Base-by-base conservation (phyloP, 2,113 vertebrate species). In the Urocynchramus pylzowi region DNA sequence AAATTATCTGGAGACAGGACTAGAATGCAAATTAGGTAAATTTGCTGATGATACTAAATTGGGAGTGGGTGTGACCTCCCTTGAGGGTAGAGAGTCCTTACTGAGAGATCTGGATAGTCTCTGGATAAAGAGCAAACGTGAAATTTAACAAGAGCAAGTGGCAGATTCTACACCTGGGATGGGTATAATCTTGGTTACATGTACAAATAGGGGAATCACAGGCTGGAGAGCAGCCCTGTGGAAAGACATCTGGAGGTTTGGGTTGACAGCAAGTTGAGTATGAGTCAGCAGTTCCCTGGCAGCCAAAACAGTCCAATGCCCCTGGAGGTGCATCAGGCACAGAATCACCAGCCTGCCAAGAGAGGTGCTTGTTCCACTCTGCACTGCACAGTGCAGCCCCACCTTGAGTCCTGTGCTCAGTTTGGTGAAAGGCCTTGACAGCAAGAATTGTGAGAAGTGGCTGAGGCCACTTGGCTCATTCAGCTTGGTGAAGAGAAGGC, bases 321-420 rank as follows among this genome's bases (percentile, higher is more conserved):
- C 19, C 39, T 10, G 7, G 33, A 21, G 41, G 13, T 52, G 8
- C 42, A n/a, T n/a, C n/a, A 47, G 61, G 44, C 15, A 57, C 9
- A 53, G 18, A 37, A 42, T 15, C 2, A 0, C 13, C 10, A 5
- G 24, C 8, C 2, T 0, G 0, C 44, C 2, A 0, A 52, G 24
- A 16, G 18, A 63, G 2, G 28, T 53, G 21, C 9, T 24, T 22
- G 11, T 33, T 31, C 19, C 28, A 41, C 35, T 35, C n/a, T 54
- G 41, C 10, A 5, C 6, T 12, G 1, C 39, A 49, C 39, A 6
- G 3, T 4, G 13, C 0, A 0, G 27, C 6, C 24, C 7, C 31
- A 44, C 13, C 16, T 45, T 3, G 1, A 70, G 35, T 37, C 5
- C 52, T 13, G 4, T 28, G 23, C 45, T 45, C 19, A n/a, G 15